Conservation (phyloP, 2,888 invertebrate genomes). For the Troilus luridus region DNA sequence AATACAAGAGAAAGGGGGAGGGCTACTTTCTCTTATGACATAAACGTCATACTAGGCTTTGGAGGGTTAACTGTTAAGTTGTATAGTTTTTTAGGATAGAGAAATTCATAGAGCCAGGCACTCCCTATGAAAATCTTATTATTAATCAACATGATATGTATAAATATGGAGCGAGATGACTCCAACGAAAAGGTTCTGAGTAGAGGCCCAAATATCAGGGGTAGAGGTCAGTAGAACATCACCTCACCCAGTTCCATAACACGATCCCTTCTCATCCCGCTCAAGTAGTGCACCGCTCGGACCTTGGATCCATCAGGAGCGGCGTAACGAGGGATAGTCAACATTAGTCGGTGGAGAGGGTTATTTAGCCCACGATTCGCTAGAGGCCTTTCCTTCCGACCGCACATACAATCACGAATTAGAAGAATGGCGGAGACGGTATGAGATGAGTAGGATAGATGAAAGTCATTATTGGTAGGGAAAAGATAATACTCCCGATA, state of each 20-base stretch:
- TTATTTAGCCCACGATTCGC: slow-evolving; percentile 31
- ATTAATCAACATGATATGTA: background rate
- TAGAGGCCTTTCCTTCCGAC: background rate
- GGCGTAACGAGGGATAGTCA: slow-evolving; percentile 10
- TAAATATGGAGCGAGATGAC: background rate
- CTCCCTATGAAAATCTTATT: no score
- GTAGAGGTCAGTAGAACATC: background rate
- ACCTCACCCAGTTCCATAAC: slow-evolving; percentile 8
- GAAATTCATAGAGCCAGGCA: no score
- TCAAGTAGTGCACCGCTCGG: background rate
- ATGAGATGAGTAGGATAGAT: background rate
- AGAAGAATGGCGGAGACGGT: background rate
- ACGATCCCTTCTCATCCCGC: background rate
- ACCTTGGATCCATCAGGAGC: background rate
- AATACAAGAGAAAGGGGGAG: no score
- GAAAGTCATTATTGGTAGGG: background rate
- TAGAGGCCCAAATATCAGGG: background rate
- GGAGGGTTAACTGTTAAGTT: no score
- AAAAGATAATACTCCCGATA: background rate
- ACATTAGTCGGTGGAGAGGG: background rate
- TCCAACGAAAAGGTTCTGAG: background rate
- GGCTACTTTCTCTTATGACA: no score
- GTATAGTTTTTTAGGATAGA: no score
- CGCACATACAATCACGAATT: slow-evolving; percentile 14
- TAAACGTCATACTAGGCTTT: no score